Conservation (phyloP, 2,113 vertebrate genomes). For the Chloroceryle aenea region DNA sequence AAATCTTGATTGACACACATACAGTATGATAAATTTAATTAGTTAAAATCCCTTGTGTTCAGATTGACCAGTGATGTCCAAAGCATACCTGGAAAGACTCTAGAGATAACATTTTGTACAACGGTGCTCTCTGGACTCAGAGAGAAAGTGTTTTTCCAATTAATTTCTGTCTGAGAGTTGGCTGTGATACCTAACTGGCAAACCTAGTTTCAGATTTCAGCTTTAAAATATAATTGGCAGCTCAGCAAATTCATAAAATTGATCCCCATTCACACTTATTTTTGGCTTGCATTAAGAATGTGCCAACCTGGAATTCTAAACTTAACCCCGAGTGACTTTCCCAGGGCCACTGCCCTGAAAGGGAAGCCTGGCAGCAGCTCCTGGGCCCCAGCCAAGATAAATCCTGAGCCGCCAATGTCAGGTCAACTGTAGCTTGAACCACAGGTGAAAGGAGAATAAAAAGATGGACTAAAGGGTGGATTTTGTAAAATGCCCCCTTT, state of each 20-base stretch:
- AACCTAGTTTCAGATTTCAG: conserved; percentile 54
- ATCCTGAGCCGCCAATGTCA: neutral
- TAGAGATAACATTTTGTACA: neutral
- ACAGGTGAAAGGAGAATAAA: neutral
- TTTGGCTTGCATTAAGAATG: conserved; percentile 62
- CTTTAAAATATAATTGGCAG: conserved; percentile 70
- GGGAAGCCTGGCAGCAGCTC: conserved; percentile 38
- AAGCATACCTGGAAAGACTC: neutral
- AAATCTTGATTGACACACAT: neutral
- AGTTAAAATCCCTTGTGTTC: neutral
- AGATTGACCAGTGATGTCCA: neutral
- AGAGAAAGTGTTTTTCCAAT: conserved; percentile 1
- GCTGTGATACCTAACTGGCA: neutral
- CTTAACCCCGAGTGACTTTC: conserved; percentile 61
- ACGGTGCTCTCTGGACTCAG: neutral
- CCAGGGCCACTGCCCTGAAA: conserved; percentile 18
- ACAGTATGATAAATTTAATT: neutral
- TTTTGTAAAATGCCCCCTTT: neutral
- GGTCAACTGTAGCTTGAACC: neutral
- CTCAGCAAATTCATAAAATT: conserved; percentile 70
- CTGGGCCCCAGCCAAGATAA: conserved; percentile 38
- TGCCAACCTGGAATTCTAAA: conserved; percentile 68
- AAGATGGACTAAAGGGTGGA: neutral
- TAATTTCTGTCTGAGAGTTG: conserved; percentile 29
- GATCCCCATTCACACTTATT: conserved; percentile 65